Base-by-base conservation (phyloP, 2,888 invertebrate genomes). In the Cantharis rufa region DNA sequence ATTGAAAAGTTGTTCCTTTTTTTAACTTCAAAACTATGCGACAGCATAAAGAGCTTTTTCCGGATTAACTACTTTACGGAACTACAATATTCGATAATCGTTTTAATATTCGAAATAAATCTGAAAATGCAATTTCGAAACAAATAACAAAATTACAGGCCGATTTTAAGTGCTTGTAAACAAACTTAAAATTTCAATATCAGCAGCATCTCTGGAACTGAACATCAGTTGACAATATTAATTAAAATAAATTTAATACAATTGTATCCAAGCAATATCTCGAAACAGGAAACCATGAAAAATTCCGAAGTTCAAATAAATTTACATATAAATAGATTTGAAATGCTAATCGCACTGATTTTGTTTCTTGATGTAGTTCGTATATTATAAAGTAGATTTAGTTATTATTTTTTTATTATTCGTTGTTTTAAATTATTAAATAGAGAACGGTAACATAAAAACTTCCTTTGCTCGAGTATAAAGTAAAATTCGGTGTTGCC, bases 321-420 rank as follows among this genome's bases (percentile, higher is more conserved):
- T 81, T 81, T 81, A 75, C 81, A 81, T 81, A 79, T 79, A 81
- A 80, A 81, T 81, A 81, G 81, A 80, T 79, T 81, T 79, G 69
- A 78, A 78, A 81, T 80, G 80, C 78, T 81, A 81, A 81, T 81
- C 80, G 80, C 75, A 79, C 78, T 76, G 79, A 79, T 80, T 81
- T 81, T 80, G 79, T 80, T 80, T 79, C 76, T 81, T 80, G 80
- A 79, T 80, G 78, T 75, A 72, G 80, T 74, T 72, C 75, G 77
- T 77, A 79, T 78, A 78, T 81, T 79, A 81, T 80, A 78, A 81
- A 79, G 71, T 75, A 70, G 24, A 71, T 72, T 75, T 61, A 27
- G 68, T 75, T 75, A 78, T 75, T 78, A 78, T 78, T 75, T 75
- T 72, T 72, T 72, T 69, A 72, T 68, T 75, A 70, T 62, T 72